Evolutionary conservation across 1,140 invertebrate species (phyloP).

Genomic region (Homalodisca vitripennis): DNA sequence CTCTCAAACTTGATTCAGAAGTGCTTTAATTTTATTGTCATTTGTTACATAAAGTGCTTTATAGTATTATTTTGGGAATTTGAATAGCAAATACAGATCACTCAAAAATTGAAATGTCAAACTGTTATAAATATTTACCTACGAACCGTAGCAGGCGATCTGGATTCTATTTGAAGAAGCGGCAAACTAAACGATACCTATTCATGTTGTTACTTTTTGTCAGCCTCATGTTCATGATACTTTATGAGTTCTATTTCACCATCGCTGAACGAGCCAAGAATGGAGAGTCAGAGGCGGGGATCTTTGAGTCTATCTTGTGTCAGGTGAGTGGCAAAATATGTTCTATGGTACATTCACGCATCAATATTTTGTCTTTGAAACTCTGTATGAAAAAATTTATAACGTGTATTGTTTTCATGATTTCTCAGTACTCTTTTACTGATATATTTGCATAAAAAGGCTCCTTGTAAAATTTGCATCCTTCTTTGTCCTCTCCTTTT

Average conservation of each 20-base stretch:
- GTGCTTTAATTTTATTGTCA: no score
- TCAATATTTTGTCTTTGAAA: not conserved
- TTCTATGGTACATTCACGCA: not conserved
- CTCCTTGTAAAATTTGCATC: not conserved
- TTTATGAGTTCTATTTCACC: constrained; percentile 19
- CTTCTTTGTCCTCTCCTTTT: not conserved
- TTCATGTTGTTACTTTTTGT: constrained; percentile 2
- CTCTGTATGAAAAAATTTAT: not conserved
- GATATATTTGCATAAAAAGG: not conserved
- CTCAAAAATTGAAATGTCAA: constrained; percentile 11
- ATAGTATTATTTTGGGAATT: no score
- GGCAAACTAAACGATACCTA: not conserved
- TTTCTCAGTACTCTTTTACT: not conserved
- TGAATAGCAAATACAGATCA: no score
- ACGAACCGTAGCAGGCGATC: not conserved
- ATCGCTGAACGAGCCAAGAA: not conserved
- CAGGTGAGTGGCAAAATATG: not conserved
- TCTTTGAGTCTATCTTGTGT: not conserved
- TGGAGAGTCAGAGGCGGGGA: not conserved
- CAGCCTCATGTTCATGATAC: not conserved
- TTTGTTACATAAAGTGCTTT: no score
- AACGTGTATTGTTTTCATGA: not conserved
- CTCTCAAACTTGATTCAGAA: no score
- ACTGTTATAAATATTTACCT: constrained; percentile 11
- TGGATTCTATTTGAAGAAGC: not conserved